Evolutionary conservation across 37 sponge, comb jelly and placozoan species (phyloP).

Genomic region (Ephydatia muelleri): DNA sequence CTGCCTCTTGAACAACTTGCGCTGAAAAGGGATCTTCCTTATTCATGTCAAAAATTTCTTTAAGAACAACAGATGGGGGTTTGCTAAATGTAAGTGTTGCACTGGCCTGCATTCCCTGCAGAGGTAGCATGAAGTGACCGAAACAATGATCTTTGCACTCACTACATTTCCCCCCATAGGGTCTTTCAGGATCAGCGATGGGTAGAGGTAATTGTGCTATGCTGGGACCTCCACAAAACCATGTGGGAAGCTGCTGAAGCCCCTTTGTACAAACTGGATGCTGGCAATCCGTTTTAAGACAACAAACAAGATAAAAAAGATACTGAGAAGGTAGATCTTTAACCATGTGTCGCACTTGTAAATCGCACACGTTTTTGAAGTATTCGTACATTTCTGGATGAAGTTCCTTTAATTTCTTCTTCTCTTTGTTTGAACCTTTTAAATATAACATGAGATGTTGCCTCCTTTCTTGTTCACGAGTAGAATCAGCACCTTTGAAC

Average conservation of each 20-base stretch:
- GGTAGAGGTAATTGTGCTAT: slow-evolving; percentile 4
- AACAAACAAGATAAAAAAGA: slow-evolving; percentile 20
- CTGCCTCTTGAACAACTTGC: no score
- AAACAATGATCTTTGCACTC: no score
- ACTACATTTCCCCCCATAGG: no score
- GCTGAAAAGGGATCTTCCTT: no score
- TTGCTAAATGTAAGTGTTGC: no score
- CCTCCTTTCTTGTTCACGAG: not conserved
- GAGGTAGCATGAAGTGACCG: no score
- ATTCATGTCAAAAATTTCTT: no score
- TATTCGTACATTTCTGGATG: slow-evolving; percentile 1
- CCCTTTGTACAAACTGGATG: slow-evolving; percentile 22
- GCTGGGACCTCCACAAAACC: slow-evolving; percentile 9
- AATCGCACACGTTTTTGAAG: slow-evolving; percentile 14
- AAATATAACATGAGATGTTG: slow-evolving; percentile 9
- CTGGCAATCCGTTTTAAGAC: slow-evolving; percentile 2
- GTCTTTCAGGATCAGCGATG: slow-evolving; percentile 1
- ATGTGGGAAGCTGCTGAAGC: not conserved
- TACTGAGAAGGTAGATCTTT: slow-evolving; percentile 18
- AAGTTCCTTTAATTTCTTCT: not conserved
- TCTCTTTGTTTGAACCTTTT: slow-evolving; percentile 23
- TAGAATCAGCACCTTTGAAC: slow-evolving; percentile 24
- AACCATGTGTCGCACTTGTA: slow-evolving; percentile 20
- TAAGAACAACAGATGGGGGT: no score
- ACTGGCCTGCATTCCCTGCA: no score